Percentiles rank a stretch among this genome's conserved stretches.
These are phyloP conservation scores for Pygoscelis antarcticus DNA, from an alignment of 2,113 vertebrate species.

Conservation along the genomic window DNA sequence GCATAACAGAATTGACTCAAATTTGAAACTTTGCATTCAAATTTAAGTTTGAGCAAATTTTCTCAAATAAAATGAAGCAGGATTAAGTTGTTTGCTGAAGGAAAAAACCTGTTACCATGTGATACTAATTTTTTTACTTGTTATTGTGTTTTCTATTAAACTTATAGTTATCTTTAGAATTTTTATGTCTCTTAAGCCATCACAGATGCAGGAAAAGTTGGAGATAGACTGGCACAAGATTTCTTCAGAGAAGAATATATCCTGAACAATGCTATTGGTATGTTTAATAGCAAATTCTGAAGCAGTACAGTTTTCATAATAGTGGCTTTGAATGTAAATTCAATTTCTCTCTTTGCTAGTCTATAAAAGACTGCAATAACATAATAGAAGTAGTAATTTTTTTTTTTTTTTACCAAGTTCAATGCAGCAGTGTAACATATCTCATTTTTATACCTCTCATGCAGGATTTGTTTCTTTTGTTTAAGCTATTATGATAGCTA, in stretches of 20 bases:
- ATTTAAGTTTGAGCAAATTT: not conserved
- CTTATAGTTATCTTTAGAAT: not conserved
- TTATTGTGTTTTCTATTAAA: not conserved
- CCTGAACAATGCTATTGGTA: slow-evolving; percentile 88
- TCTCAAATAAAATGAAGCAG: not conserved
- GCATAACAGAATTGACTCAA: not conserved
- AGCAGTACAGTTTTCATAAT: not conserved
- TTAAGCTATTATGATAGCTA: not conserved
- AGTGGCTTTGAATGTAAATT: not conserved
- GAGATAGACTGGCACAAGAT: slow-evolving; percentile 69
- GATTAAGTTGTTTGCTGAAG: not conserved
- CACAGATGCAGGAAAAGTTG: slow-evolving; percentile 77
- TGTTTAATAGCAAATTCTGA: slow-evolving; percentile 14
- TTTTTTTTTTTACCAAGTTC: not conserved
- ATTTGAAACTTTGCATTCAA: not conserved
- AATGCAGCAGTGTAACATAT: not conserved
- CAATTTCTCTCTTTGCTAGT: not conserved
- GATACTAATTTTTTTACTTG: not conserved
- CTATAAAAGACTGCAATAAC: not conserved
- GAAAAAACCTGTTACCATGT: not conserved
- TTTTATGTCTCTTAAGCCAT: slow-evolving; percentile 72
- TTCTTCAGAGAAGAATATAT: slow-evolving; percentile 91
- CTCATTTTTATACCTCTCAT: not conserved
- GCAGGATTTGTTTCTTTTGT: not conserved
- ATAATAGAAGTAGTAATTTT: not conserved